Evolutionary conservation across 2,797 vertebrate genomes (phyloP).

Genomic region (Tapirus indicus): DNA sequence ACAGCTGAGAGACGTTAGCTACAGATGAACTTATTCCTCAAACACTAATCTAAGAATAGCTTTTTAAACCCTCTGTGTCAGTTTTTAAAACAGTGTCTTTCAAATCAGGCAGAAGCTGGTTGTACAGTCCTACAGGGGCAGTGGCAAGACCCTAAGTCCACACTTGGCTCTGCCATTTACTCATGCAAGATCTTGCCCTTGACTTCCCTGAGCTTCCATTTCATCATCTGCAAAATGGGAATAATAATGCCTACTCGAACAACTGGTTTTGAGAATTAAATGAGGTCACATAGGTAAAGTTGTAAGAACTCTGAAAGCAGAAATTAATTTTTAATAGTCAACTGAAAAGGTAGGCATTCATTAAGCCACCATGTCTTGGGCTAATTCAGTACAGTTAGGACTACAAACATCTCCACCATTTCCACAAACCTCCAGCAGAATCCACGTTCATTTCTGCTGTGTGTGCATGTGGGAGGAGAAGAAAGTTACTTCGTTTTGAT

Average conservation of each 20-base stretch:
- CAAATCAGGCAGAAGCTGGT: background rate
- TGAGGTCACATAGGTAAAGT: background rate
- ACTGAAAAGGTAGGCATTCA: background rate
- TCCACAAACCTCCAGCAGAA: background rate
- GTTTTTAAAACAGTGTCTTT: background rate
- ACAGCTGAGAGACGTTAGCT: background rate
- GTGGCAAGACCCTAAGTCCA: background rate
- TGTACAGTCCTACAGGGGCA: background rate
- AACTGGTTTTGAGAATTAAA: background rate
- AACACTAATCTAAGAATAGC: background rate
- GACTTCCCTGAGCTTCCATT: background rate
- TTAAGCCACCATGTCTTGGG: background rate
- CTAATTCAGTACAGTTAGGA: background rate
- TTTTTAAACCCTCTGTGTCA: background rate
- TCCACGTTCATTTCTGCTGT: background rate
- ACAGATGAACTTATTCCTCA: slow-evolving; percentile 27
- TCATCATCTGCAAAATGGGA: background rate
- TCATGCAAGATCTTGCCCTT: background rate
- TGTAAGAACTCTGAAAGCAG: background rate
- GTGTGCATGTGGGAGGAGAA: background rate
- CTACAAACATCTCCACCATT: background rate
- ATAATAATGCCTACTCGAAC: background rate
- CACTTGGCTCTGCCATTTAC: background rate
- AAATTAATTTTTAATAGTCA: background rate
- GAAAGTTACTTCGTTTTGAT: background rate